Conservation (phyloP, 2,113 vertebrate genomes). For the Bettongia penicillata region DNA sequence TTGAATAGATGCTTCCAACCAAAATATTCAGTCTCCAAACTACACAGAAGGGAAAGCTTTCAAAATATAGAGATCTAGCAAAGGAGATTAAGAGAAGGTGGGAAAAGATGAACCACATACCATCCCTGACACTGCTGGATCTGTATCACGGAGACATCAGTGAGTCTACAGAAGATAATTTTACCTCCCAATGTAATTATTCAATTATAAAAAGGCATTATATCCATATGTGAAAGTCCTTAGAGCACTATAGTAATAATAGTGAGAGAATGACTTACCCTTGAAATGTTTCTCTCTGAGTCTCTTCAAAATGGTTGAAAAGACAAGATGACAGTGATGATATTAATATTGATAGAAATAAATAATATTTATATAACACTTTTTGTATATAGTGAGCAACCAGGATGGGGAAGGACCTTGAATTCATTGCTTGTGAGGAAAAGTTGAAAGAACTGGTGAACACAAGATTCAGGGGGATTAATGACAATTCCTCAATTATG, state of each 20-base stretch:
- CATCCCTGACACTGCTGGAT: background rate
- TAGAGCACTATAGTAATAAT: background rate
- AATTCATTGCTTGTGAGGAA: background rate
- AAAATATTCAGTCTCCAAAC: background rate
- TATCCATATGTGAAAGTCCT: background rate
- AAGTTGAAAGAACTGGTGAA: background rate
- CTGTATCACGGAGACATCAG: background rate
- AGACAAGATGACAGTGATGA: background rate
- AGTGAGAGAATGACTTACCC: background rate
- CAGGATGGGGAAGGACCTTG: background rate
- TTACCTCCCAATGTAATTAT: background rate
- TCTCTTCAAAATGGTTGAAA: background rate
- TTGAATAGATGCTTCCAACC: background rate
- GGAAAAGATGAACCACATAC: background rate
- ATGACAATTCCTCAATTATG: background rate
- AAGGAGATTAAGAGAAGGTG: background rate
- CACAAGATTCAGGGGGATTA: background rate
- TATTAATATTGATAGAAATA: background rate
- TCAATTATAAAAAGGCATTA: background rate
- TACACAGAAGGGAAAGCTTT: background rate
- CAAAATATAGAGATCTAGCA: background rate
- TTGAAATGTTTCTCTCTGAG: background rate
- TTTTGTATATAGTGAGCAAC: background rate
- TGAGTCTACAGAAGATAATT: background rate
- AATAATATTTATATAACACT: background rate